Base-by-base conservation (phyloP, 2,888 invertebrate species). In the Cryptops parisi region DNA sequence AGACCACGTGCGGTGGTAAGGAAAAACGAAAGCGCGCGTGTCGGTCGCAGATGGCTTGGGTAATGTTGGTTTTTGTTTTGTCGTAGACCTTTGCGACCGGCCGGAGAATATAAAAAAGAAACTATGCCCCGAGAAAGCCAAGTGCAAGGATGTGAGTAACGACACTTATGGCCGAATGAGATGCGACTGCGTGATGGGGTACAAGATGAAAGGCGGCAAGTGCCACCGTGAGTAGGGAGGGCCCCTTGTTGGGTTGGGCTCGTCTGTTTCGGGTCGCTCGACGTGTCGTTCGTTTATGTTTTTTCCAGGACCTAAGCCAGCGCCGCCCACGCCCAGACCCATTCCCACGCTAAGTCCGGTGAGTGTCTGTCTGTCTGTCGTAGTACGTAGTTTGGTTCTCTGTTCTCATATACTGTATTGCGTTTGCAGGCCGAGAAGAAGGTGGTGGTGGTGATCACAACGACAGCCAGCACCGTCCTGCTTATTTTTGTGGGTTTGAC, bases 181-280 rank as follows among this genome's bases (percentile, higher is more conserved):
- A 23, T 63, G 63, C 53, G 54, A 56, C 12, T 64, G 64, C 27
- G 62, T 62, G n/a, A 61, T 64, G 61, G 62, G 63, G 3, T 60
- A 59, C 51, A 33, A 54, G 9, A 56, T 63, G 54, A 19, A 9
- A 33, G 9, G 38, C 9, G 58, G 59, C 27, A 47, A 38, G 17
- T 54, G 43, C 21, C 48, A 58, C 5, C 54, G 55, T 39, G 38
- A 48, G 15, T 62, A 58, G 41, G 44, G 33, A 53, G 47, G 54
- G 55, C 39, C 21, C 19, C 4, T n/a, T n/a, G n/a, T n/a, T n/a
- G n/a, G n/a, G n/a, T n/a, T n/a, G n/a, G n/a, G n/a, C n/a, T n/a
- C n/a, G n/a, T n/a, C n/a, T n/a, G n/a, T n/a, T n/a, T n/a, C n/a
- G n/a, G n/a, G n/a, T n/a, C n/a, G n/a, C n/a, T n/a, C n/a, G n/a